Base-by-base conservation (phyloP, 2,797 vertebrate genomes). In the Vireo griseus region DNA sequence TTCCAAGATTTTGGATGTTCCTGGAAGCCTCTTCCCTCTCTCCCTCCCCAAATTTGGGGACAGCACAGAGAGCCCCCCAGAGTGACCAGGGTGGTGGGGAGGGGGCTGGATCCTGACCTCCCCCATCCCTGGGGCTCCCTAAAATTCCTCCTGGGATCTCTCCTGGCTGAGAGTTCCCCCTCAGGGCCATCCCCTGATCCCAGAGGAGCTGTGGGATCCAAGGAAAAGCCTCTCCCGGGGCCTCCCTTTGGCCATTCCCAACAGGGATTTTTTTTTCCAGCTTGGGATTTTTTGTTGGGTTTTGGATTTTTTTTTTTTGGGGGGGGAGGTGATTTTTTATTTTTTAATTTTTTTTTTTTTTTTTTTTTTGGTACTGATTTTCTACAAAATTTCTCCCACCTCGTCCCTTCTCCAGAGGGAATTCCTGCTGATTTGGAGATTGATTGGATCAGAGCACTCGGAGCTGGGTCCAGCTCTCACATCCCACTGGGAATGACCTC, bases 161-260 rank as follows among this genome's bases (percentile, higher is more conserved):
- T 29, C 44, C 50, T 6, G 24, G 74, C 25, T 16, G 31, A 55
- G n/a, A 9, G 3, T 3, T 33, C 40, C 35, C 55, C n/a, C 0
- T 0, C 15, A 1, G 75, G 1, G 6, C 21, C 57, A 17, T 5
- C 16, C 58, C 86, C 26, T 13, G 20, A 6, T n/a, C 57, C 4
- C 0, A 62, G 29, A 2, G 1, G 50, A n/a, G 75, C 66, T 0
- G 0, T 1, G 18, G 5, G 29, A 50, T 11, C 5, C 4, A 15
- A 48, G 86, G 42, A 52, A 29, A 45, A 51, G 8, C 1, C 10
- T 10, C 37, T 33, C 59, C 45, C 31, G 35, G 35, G 2, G 10
- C 6, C 29, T 19, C 11, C 1, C 4, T 37, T 26, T 24, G 45
- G 26, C 35, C 42, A 59, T 50, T 16, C 17, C 63, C 71, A 61